Evolutionary conservation across 2,888 invertebrate species (phyloP).

Genomic region (Crematogaster levior): DNA sequence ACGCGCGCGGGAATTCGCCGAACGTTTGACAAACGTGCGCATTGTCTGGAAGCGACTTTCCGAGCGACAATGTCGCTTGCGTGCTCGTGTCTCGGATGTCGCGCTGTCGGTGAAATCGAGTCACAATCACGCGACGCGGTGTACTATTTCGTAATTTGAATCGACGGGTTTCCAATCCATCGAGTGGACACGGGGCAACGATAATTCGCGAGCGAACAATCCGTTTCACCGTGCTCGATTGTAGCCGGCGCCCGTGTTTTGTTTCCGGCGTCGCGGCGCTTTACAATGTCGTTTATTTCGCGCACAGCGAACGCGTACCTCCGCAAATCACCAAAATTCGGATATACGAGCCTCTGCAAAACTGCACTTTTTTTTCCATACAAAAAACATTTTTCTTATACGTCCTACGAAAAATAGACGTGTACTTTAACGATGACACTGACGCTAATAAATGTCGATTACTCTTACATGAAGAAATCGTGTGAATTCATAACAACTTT

Average conservation of each 20-base stretch:
- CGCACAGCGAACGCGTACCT: slow-evolving; percentile 6
- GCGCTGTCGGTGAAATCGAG: slow-evolving; percentile 61
- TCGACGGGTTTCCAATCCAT: slow-evolving; percentile 62
- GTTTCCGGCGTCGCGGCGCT: slow-evolving; percentile 30
- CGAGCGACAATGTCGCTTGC: slow-evolving; percentile 64
- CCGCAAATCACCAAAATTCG: slow-evolving; percentile 32
- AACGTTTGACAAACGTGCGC: slow-evolving; percentile 50
- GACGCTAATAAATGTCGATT: slow-evolving; percentile 9
- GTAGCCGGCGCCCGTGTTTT: slow-evolving; percentile 38
- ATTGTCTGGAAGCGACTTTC: slow-evolving; percentile 42
- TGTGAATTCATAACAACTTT: background rate
- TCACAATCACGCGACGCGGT: slow-evolving; percentile 57
- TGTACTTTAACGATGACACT: background rate
- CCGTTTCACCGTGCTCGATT: slow-evolving; percentile 36
- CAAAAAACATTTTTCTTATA: background rate
- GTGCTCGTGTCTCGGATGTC: slow-evolving; percentile 62
- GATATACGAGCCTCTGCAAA: slow-evolving; percentile 4
- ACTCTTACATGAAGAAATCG: background rate
- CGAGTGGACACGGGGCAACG: slow-evolving; percentile 57
- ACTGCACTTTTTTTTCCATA: background rate
- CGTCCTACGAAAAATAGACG: slow-evolving; percentile 16
- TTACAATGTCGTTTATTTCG: slow-evolving; percentile 45
- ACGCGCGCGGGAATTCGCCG: background rate
- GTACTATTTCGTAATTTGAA: slow-evolving; percentile 74
- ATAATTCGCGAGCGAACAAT: slow-evolving; percentile 58